phyloP scores from a whole-genome alignment of 2,888 invertebrate genomes.

The Cephus sareptanus region DNA sequence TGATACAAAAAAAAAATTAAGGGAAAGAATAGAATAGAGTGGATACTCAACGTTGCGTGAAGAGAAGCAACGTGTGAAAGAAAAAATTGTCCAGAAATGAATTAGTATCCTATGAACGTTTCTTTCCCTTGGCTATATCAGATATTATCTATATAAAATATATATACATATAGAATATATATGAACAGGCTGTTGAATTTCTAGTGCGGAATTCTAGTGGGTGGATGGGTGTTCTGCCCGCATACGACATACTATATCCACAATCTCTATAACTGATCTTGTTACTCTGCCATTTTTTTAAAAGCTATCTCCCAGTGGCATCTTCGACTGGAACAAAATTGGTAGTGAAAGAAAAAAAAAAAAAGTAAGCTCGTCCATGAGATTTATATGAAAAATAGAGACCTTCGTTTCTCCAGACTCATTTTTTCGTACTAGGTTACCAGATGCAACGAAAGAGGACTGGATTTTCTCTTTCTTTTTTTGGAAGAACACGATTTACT shows the following conservation, averaged over 20 bases:
- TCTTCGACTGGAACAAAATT: neutral
- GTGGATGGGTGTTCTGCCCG: neutral
- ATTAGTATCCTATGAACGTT: neutral
- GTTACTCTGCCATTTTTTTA: neutral
- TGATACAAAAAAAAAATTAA: neutral
- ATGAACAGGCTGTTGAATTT: neutral
- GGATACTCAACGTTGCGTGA: neutral
- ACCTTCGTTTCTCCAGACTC: neutral
- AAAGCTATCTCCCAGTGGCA: neutral
- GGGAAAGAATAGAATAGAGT: neutral
- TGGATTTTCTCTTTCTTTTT: neutral
- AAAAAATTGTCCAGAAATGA: neutral
- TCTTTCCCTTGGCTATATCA: neutral
- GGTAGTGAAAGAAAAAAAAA: neutral
- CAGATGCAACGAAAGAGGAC: neutral
- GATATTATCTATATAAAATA: neutral
- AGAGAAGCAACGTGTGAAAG: neutral
- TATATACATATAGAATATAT: too few relatives aligned
- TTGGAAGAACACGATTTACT: conserved; percentile 15
- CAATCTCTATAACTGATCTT: neutral
- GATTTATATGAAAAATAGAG: neutral
- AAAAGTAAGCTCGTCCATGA: neutral
- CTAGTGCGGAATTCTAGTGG: neutral
- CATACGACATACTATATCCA: neutral
- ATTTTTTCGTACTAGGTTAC: neutral